Evolutionary conservation across 2,797 vertebrate species (phyloP), one percentile per base, ranked within the genome.

Genomic region (Clarias laeviceps): DNA sequence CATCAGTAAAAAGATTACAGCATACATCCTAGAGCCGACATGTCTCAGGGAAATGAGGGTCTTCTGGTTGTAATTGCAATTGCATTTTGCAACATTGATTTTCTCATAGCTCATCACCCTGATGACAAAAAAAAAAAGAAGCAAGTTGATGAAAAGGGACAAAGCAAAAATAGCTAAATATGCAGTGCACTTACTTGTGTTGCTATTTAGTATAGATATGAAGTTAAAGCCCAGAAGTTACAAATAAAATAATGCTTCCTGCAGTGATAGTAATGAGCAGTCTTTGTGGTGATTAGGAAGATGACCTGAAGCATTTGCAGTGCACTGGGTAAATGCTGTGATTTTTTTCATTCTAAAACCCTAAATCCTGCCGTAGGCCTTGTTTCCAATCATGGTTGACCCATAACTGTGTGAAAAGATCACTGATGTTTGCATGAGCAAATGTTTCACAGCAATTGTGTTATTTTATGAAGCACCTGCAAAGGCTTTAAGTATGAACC

Each of bases 1-100:
- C 62, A 76, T 61, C 78, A 84, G 73, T 68, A 62, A 65, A 76
- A 73, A 74, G 86, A 81, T 84, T 84, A 84, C 24, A 68, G 69
- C 61, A 64, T 22, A 64, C 50, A 87, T 34, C 69, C 50, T 68
- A 59, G 32, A 76, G 34, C 78, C 3, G 11, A 61, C 45, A 84
- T 50, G 83, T 82, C 70, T 81, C 54, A 50, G 22, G 27, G 69
- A 84, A 87, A 82, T 76, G 54, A 69, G 64, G 50, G 40, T 76
- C 59, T 57, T 73, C 61, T 50, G 59, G 37, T 56, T 84, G n/a
- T 34, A 84, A 72, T 40, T 82, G 64, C 64, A 32, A 66, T 57
- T 81, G 78, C 74, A 84, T 59, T 84, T 83, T 83, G 66, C 78
- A 80, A 70, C 68, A 87, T 84, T 87, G 82, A 84, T 87, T 84